A percentile compares a stretch with the other conserved stretches of the same genome.
phyloP scores from a whole-genome alignment of 2,888 invertebrate species.

The Vannuccia rotundouncinata region DNA sequence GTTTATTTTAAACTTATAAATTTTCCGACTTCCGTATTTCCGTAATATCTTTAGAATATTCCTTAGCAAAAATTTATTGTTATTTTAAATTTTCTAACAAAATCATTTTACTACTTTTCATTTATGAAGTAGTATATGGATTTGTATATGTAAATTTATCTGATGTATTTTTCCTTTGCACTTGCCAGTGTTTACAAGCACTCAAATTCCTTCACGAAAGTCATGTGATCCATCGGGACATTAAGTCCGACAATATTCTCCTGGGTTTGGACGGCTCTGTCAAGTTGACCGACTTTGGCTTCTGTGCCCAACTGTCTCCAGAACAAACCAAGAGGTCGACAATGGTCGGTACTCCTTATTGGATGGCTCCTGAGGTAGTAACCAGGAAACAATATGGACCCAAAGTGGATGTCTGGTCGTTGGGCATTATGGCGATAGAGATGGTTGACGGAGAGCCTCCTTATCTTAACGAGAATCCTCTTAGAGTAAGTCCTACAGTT shows the following conservation, averaged over 20 bases:
- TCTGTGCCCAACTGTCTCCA: slow-evolving; percentile 89
- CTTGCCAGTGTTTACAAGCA: slow-evolving; percentile 68
- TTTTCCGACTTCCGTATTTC: no score
- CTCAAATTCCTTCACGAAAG: slow-evolving; percentile 86
- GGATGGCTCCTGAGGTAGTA: slow-evolving; percentile 84
- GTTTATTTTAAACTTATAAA: no score
- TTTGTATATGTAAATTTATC: no score
- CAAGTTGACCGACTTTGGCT: slow-evolving; percentile 76
- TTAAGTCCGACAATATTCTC: slow-evolving; percentile 63
- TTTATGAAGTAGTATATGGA: no score
- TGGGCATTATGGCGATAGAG: slow-evolving; percentile 96
- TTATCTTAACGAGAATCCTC: slow-evolving; percentile 84
- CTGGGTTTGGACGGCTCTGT: slow-evolving; percentile 73
- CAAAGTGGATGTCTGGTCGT: slow-evolving; percentile 62
- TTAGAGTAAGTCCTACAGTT: slow-evolving; percentile 60
- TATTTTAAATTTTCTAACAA: no score
- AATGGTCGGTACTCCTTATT: slow-evolving; percentile 92
- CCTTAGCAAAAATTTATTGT: no score
- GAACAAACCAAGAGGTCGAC: slow-evolving; percentile 80
- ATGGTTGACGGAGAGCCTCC: slow-evolving; percentile 96
- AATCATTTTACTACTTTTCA: no score
- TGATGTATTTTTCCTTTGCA: no score
- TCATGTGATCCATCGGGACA: slow-evolving; percentile 53
- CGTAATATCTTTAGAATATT: no score
- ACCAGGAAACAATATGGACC: slow-evolving; percentile 79